Evolutionary conservation across 2,888 invertebrate genomes (phyloP), one percentile per base, ranked within the genome.

Genomic region (Orthosia gracilis): DNA sequence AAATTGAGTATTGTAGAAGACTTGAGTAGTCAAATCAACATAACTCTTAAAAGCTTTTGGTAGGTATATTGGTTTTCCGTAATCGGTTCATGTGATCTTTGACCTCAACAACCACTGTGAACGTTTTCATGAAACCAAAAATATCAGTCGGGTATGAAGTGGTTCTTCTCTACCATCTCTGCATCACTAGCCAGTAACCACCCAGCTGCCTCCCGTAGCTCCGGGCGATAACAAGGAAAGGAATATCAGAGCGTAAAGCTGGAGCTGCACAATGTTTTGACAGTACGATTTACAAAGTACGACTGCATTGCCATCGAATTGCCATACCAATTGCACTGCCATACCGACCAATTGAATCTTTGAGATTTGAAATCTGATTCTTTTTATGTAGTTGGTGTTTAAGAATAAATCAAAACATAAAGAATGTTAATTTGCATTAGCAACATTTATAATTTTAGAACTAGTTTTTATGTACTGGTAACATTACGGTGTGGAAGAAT

Each of bases 161-260:
- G 54, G 58, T 50, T 21, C 76, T 75, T 75, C 79, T 81, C 12
- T 0, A n/a, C 0, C 12, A 15, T 78, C 0, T 11, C 59, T 64
- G 72, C 9, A 4, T 54, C 23, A n/a, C n/a, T 13, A 21, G 23
- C 18, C 40, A 40, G 50, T 69, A 26, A 9, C 65, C 62, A 57
- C 80, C 74, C 75, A 75, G 79, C 76, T 69, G 23, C 74, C 79
- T 50, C 77, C 80, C 79, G 76, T 76, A 74, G 88, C 90, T 88
- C 79, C 86, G 82, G 87, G 88, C 88, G 77, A 84, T 86, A 86
- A 90, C 87, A 87, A 88, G 82, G 84, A 84, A 82, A 84, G 78
- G 80, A 83, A 84, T 85, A 86, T 82, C 82, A 82, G 85, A 84
- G 66, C 82, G 76, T 73, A 83, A 76, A 87, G 86, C 85, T 79